Conservation (phyloP, 2,888 invertebrate species). For the Ectemnius lituratus region DNA sequence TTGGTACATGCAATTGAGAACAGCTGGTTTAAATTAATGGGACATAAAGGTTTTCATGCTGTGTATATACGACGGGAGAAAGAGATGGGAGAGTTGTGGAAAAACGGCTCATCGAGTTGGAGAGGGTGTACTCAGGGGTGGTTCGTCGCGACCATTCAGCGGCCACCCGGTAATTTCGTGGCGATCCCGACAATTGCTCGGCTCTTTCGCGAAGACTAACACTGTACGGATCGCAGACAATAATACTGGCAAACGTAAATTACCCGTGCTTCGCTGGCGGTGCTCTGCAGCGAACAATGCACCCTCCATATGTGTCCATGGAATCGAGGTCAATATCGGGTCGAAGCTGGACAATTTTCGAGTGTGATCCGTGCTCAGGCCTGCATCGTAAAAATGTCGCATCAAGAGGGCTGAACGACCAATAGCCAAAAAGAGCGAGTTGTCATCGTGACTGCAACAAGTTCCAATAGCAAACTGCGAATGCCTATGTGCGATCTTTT, state of each 20-base stretch:
- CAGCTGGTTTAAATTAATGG: no score
- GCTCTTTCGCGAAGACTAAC: slow-evolving; percentile 45
- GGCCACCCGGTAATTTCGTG: slow-evolving; percentile 45
- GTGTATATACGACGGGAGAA: no score
- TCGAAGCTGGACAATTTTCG: slow-evolving; percentile 47
- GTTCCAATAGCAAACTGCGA: no score
- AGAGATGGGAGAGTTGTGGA: no score
- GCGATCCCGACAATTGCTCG: slow-evolving; percentile 42
- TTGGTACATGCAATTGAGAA: no score
- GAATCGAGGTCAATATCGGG: slow-evolving; percentile 66
- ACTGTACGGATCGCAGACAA: slow-evolving; percentile 45
- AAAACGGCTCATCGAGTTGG: slow-evolving; percentile 1
- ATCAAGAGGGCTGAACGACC: not conserved
- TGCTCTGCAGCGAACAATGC: slow-evolving; percentile 64
- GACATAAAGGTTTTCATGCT: no score
- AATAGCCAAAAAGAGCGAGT: not conserved
- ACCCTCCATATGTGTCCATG: slow-evolving; percentile 55
- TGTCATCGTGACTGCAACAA: slow-evolving; percentile 11
- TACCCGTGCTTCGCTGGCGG: slow-evolving; percentile 47
- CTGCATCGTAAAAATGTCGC: slow-evolving; percentile 9
- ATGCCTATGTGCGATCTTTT: no score
- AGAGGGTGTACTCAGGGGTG: slow-evolving; percentile 23
- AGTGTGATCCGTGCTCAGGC: slow-evolving; percentile 27
- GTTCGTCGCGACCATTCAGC: slow-evolving; percentile 43
- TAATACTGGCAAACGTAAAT: slow-evolving; percentile 60